Evolutionary conservation across 2,797 vertebrate genomes (phyloP).

Genomic region (Apodemus agrarius): DNA sequence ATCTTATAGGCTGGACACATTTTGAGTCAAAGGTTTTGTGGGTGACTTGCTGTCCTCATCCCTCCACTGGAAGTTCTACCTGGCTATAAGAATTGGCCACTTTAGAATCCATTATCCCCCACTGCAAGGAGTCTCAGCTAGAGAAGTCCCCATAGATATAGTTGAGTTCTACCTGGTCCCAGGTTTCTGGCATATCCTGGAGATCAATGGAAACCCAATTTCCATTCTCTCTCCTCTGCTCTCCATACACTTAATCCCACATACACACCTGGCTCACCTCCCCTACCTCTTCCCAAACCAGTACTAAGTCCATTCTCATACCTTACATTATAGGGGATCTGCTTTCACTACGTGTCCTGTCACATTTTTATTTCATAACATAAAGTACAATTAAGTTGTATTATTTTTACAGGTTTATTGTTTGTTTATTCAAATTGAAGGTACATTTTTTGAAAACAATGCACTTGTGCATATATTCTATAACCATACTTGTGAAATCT

Average conservation of each 20-base stretch:
- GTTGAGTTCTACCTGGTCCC: neutral
- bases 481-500: neutral
- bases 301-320: neutral
- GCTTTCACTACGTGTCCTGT: neutral
- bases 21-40: neutral
- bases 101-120: neutral
- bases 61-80: neutral
- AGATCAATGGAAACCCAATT: neutral
- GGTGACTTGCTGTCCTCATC: neutral
- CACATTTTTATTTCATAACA: neutral
- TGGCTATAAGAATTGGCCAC: neutral
- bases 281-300: neutral
- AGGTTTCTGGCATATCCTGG: neutral
- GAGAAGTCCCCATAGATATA: neutral
- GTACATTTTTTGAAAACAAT: neutral
- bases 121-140: neutral
- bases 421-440: neutral
- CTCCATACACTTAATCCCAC: neutral
- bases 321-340: neutral
- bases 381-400: neutral
- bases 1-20: neutral
- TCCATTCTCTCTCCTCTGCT: neutral
- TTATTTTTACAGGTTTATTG: slow-evolving; percentile 6
- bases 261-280: neutral
- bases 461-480: neutral